phyloP scores from a whole-genome alignment of 2,797 vertebrate genomes.

The Antrozous pallidus region DNA sequence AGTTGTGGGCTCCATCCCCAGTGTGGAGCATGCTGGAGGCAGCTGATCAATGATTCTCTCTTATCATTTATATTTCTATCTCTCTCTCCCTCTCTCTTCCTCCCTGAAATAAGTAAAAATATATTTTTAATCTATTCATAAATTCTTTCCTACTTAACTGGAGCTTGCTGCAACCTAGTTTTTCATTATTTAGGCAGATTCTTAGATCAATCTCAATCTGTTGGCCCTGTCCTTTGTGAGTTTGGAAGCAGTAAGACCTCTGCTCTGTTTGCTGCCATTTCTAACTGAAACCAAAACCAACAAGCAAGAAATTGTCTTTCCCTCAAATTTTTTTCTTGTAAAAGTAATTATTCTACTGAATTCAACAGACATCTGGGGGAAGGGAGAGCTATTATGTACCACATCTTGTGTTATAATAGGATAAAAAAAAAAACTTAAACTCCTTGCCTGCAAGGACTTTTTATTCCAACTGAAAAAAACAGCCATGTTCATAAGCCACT shows the following conservation, averaged over 20 bases:
- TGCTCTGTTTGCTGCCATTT: not conserved
- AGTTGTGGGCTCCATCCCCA: no score
- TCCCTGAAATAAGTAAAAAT: no score
- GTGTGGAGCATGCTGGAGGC: no score
- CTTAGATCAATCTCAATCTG: not conserved
- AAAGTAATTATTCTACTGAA: not conserved
- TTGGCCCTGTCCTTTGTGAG: not conserved
- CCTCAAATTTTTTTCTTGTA: not conserved
- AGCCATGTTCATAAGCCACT: not conserved
- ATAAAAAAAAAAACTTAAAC: not conserved
- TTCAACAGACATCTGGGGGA: not conserved
- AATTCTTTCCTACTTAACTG: not conserved
- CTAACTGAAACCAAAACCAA: conserved; percentile 27
- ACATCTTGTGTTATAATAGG: not conserved
- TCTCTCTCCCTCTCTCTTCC: no score
- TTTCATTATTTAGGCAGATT: conserved; percentile 30
- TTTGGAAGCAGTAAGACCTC: conserved; percentile 27
- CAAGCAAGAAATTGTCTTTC: not conserved
- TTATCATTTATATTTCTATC: no score
- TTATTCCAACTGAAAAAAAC: not conserved
- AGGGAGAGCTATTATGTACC: not conserved
- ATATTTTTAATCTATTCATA: not conserved
- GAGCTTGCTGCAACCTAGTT: not conserved
- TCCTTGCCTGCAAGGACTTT: not conserved
- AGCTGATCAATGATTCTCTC: no score